Base-by-base conservation (phyloP, 2,113 vertebrate species). In the Saccopteryx bilineata region DNA sequence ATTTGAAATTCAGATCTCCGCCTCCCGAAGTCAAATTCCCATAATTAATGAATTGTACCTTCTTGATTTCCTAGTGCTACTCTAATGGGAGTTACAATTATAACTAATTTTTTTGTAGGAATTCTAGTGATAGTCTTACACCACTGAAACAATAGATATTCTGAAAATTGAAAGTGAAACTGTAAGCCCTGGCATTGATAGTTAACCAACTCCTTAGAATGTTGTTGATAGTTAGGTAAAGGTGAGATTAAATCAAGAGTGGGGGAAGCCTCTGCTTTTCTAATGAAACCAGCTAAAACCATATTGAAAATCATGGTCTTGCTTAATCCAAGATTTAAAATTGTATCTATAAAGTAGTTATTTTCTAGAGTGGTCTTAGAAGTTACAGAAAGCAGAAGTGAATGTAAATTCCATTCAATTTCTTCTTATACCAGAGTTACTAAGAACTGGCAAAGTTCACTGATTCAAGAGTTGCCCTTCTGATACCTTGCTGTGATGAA, bases 151-250 rank as follows among this genome's bases (percentile, higher is more conserved):
- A 0, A 39, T 6, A 92, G 88, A 21, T 92, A 24, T n/a, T 56
- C 93, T 68, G 68, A 94, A 97, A 96, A 88, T 76, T 87, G 93
- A 95, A 96, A 97, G 93, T 93, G 91, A 95, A 88, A 93, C 79
- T 69, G 17, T 61, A 69, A 81, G 68, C 24, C 31, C 52, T 46
- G 94, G 61, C 86, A 81, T 0, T 0, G 15, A 0, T 68, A 33
- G 39, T 79, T 95, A 54, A 0, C 0, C 87, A 54, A 94, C 60
- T 65, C 0, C 0, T 63, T 3, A 76, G 48, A 88, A 33, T 86
- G 81, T 69, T 88, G 75, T 83, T 94, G 72, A 86, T 87, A 96
- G 83, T 94, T 78, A 96, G 76, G 78, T 96, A 82, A 90, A 54
- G n/a, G 50, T 79, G 39, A 84, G 72, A 94, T 94, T 31, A 79